Base-by-base conservation (phyloP, 2,113 vertebrate genomes). In the Notarius quadriscutis region DNA sequence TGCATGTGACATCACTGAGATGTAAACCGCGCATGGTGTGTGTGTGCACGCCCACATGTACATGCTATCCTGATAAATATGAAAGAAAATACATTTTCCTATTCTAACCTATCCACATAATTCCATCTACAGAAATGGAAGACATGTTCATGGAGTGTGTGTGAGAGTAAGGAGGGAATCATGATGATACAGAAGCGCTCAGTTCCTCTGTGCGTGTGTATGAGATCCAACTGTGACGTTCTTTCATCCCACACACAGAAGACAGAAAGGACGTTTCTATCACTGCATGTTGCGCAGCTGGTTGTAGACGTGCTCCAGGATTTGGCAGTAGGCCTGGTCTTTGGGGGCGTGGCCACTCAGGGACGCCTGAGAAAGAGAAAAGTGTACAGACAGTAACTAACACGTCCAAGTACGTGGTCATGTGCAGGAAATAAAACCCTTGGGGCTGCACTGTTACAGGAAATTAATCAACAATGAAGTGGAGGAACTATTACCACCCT, bases 321-420 rank as follows among this genome's bases (percentile, higher is more conserved):
- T 93, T 71, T 96, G 97, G 48, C 94, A 91, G 89, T 97, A 97
- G 86, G 96, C 96, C 93, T 97, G 98, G 90, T 99, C 98, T 90
- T 98, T 98, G 83, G 98, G 97, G n/a, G 95, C 97, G 62, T 96
- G 95, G 90, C 97, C 96, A 51, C 96, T 97, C 91, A 99, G 90
- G 27, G 98, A 99, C 72, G 97, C 96, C 97, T 99, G 93, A 0
- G 50, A 79, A 84, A 74, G 58, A 86, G 12, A 87, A 86, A 30
- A 67, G 41, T 22, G 25, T 51, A 5, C 4, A 60, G 17, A 20
- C 25, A 4, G 62, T 74, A 34, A 69, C 58, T 12, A 12, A 58
- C 34, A 15, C 15, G 22, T 77, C 74, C 22, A 11, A 5, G 22
- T 51, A 77, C 1, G 20, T 51, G 11, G 48, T n/a, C 2, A 51